Base-by-base conservation (phyloP, 2,113 vertebrate species). In the Monarcha castaneiventris region DNA sequence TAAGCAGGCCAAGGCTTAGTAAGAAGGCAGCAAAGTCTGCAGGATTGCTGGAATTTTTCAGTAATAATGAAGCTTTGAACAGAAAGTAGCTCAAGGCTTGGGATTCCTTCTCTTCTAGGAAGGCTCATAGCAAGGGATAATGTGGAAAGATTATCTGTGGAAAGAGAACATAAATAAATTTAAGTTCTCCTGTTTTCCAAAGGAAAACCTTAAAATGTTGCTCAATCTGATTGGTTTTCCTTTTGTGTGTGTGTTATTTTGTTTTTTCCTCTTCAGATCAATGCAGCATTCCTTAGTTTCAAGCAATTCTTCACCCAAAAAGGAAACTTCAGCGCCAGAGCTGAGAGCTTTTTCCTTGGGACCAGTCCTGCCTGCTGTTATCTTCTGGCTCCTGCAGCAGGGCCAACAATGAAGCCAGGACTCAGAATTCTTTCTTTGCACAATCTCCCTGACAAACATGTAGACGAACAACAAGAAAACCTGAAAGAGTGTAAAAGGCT, bases 371-470 rank as follows among this genome's bases (percentile, higher is more conserved):
- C 11, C 29, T 85, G 61, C 68, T 86, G 51, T 94, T 92, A 92
- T 84, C 90, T 94, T 69, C 68, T 84, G 76, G n/a, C 72, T 93
- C 37, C 61, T 72, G 68, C 90, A 68, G 72, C 44, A 81, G 43
- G 41, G 66, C 39, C 52, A 52, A 5, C 0, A 13, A 88, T 94
- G 88, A 58, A 95, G 44, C 15, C 44, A 58, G 56, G 56, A 39
- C 55, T 91, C 59, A 4, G 55, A 59, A 92, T 93, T 94, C 83
- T 54, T 92, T 93, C 4, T 75, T 92, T 90, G 76, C 80, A 71
- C 88, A 88, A 33, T 84, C 75, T 93, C 44, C 17, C 64, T 85
- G 75, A 82, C 79, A 96, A 90, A 93, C 83, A 64, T 49, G 51
- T 87, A 49, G 66, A 81, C 64, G 83, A 93, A 52, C 32, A 75